Evolutionary conservation across 2,888 invertebrate genomes (phyloP), one percentile per base, ranked within the genome.

Genomic region (Microctonus brassicae): DNA sequence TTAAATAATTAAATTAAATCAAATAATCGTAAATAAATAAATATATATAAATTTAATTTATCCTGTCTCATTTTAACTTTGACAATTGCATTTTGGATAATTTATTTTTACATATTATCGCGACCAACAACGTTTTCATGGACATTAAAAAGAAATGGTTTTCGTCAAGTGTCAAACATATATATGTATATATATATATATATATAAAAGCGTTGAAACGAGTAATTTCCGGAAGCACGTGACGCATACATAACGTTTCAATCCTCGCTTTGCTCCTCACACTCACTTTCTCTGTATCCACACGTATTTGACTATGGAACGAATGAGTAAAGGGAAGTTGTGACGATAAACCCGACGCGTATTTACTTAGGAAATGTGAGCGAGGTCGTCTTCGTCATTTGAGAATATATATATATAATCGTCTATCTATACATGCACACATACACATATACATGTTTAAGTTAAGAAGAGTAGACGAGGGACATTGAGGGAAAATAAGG

Each of bases 301-400:
- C 53, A 29, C 60, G 42, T 52, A 60, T 60, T 29, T 20, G 60
- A 52, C 34, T 26, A 60, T 52, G 42, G 7, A 26, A n/a, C 22
- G 34, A 17, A 52, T 17, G 60, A 36, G 58, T 60, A 22, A 57
- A 36, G 29, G 22, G n/a, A 60, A 22, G 34, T 52, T 47, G 65
- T 24, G 20, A 33, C 61, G 52, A 63, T 70, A 70, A 70, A 70
- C n/a, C 66, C 68, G 22, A 66, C 39, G 52, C 39, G 70, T 70
- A 70, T 70, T 70, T 70, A 70, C 65, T 60, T 36, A 60, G 61
- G 66, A 70, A 65, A 70, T 70, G 65, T 65, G 65, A 70, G 60
- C 63, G 61, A 70, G 70, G 65, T 70, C 65, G 70, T 65, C 55
- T 17, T 34, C 2, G 55, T 61, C 60, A 60, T 70, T 47, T 17